Evolutionary conservation across 2,797 vertebrate genomes (phyloP), one percentile per base, ranked within the genome.

Genomic region (Aldrovandia affinis): DNA sequence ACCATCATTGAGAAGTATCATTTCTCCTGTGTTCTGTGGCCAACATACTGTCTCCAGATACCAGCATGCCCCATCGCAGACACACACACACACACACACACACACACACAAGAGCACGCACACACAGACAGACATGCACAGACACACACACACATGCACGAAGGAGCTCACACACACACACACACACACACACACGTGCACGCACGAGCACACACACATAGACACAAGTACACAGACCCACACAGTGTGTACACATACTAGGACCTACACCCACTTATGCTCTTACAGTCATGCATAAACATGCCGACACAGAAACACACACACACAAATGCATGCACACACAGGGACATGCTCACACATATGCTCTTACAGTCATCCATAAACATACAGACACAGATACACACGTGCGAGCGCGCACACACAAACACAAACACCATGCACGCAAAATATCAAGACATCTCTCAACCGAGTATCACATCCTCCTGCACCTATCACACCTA

Each of bases 11-110:
- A 79, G 59, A 81, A 86, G 84, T 88, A 89, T 82, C 87, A 81
- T 86, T 85, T 87, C 65, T 86, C 3, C 28, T 87, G 85, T 88
- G 81, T 22, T 52, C 77, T 28, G 80, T 68, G 86, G 89, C 91
- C 89, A 90, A 89, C 87, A 85, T 86, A 86, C 84, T 81, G 52
- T 86, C 80, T 81, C 59, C 63, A 84, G 90, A 93, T 92, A 88
- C 54, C 86, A 88, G 90, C 88, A 85, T 8, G 28, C 80, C 52
- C 42, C 30, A 63, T 39, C n/a, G 7, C 52, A 14, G 4, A 15
- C 15, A 15, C 70, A 36, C 52, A n/a, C 33, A 63, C 54, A 42
- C 70, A 75, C 39, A n/a, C 70, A 79, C 30, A 80, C 30, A 65
- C 39, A 65, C 22, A 65, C 44, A 33, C 63, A 65, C 63, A 30